Percentiles rank a stretch among this genome's conserved stretches.
phyloP scores from a whole-genome alignment of 1,140 invertebrate genomes.

The Drosophila pectinifera region DNA sequence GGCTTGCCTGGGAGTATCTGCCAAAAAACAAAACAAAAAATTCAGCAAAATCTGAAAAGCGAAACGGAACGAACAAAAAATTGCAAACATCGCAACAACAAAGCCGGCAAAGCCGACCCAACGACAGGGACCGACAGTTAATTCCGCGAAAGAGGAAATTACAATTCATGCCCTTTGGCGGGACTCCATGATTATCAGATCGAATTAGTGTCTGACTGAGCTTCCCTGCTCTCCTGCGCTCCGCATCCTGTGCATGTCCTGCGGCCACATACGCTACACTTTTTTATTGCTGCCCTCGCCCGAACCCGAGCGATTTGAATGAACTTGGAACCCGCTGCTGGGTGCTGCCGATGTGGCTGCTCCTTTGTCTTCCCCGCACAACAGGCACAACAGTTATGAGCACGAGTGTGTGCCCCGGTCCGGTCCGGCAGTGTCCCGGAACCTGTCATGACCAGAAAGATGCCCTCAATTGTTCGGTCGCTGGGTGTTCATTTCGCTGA shows the following conservation, averaged over 20 bases:
- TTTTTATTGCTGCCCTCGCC: conserved; percentile 62
- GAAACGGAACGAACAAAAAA: conserved; percentile 30
- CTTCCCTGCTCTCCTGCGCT: conserved; percentile 27
- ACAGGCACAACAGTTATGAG: conserved; percentile 44
- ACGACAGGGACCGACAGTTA: conserved; percentile 79
- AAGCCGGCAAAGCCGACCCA: conserved; percentile 58
- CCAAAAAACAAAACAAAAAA: conserved; percentile 16
- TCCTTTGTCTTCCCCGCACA: conserved; percentile 47
- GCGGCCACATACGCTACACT: conserved; percentile 71
- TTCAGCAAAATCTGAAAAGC: conserved; percentile 17
- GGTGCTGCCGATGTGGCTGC: conserved; percentile 36
- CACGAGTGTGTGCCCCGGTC: conserved; percentile 35
- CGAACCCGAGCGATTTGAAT: conserved; percentile 70
- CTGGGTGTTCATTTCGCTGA: conserved; percentile 31
- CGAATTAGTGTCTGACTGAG: conserved; percentile 83
- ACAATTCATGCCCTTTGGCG: conserved; percentile 85
- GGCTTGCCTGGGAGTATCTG: conserved; percentile 28
- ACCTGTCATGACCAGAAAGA: conserved; percentile 65
- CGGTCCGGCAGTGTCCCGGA: conserved; percentile 39
- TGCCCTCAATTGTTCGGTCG: conserved; percentile 48
- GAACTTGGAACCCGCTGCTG: conserved; percentile 62
- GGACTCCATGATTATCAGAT: conserved; percentile 84
- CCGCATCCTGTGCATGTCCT: conserved; percentile 50
- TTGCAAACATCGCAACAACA: conserved; percentile 57
- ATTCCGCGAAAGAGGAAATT: conserved; percentile 85